phyloP scores from a whole-genome alignment of 2,797 vertebrate genomes.

The Poecilia wingei region DNA sequence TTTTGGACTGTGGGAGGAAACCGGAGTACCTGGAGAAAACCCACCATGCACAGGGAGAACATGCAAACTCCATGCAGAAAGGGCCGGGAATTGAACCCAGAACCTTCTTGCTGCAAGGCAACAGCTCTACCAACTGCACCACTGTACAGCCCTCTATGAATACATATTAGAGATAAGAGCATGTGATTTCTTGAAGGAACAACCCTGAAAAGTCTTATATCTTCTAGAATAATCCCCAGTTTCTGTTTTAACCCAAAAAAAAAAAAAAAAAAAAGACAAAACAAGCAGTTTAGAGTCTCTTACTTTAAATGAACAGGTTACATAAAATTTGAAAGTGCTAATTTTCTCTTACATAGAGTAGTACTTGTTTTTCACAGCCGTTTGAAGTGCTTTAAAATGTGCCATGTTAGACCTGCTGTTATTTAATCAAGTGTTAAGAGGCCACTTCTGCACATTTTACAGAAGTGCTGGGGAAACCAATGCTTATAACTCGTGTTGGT shows the following conservation, averaged over 20 bases:
- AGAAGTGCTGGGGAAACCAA: constrained; percentile 38
- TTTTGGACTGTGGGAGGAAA: no score
- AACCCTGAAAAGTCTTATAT: neutral
- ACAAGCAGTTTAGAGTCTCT: constrained; percentile 8
- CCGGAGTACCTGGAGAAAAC: no score
- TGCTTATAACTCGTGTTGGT: constrained; percentile 26
- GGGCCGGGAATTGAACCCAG: no score
- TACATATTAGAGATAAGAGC: neutral
- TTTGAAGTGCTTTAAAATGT: constrained; percentile 19
- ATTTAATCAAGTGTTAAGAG: constrained; percentile 48
- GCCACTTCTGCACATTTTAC: constrained; percentile 32
- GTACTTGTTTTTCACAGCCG: neutral
- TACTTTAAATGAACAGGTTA: neutral
- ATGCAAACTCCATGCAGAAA: no score
- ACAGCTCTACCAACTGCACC: no score
- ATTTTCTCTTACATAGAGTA: constrained; percentile 19
- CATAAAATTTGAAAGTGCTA: constrained; percentile 3
- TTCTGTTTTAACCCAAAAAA: neutral
- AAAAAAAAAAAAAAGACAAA: neutral
- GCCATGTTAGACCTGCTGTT: constrained; percentile 17
- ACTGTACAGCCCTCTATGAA: no score
- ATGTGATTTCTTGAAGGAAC: neutral
- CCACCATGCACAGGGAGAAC: no score
- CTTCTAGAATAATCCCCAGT: neutral
- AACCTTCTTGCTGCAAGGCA: no score